A percentile compares a stretch with the other conserved stretches of the same genome.
These are phyloP conservation scores for Pelochelys cantorii DNA, from an alignment of 2,797 vertebrate genomes.

Conservation along the genomic window DNA sequence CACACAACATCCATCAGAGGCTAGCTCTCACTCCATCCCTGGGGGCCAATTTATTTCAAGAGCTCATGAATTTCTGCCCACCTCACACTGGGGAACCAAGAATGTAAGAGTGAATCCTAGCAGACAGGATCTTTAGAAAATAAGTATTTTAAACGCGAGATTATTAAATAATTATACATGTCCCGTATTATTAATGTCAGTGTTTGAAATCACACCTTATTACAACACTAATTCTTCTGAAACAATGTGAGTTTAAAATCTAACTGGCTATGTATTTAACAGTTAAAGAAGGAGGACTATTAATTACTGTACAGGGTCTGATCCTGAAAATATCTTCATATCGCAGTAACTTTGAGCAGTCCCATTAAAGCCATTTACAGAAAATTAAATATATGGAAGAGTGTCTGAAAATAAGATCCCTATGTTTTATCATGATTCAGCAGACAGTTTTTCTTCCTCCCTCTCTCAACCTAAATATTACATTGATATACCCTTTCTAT, in stretches of 20 bases:
- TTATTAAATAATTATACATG: neutral
- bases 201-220: neutral
- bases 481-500: neutral
- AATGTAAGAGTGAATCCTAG: too few species aligned
- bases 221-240: neutral
- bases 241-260: neutral
- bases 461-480: neutral
- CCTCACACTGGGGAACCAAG: too few species aligned
- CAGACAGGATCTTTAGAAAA: neutral
- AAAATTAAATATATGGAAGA: neutral
- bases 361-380: neutral
- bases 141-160: neutral
- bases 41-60: too few species aligned
- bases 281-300: neutral
- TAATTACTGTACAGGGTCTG: neutral
- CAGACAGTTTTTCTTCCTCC: neutral
- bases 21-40: too few species aligned
- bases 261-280: neutral
- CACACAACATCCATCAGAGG: too few species aligned
- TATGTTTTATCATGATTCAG: neutral
- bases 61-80: too few species aligned
- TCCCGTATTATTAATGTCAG: neutral
- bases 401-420: neutral
- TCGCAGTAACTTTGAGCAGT: neutral
- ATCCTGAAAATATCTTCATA: neutral